Base-by-base conservation (phyloP, 1,140 invertebrate species). In the Brachionus sp. region DNA sequence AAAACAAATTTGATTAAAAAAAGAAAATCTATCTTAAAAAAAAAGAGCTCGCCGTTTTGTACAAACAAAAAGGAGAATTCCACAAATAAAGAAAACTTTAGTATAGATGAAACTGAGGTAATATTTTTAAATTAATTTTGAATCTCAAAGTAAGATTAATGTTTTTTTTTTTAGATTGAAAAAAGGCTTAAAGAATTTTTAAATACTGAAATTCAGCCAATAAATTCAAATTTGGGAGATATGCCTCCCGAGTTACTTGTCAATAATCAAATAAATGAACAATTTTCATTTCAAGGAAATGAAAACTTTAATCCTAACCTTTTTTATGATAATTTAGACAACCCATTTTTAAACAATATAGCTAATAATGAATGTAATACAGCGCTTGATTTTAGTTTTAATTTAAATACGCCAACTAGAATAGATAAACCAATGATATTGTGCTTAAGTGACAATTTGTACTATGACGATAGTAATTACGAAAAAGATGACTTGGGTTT, bases 401-500 rank as follows among this genome's bases (percentile, higher is more conserved):
- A 39, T 46, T 29, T 75, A 10, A 75, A 75, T 19, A 75, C 70
- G 25, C 70, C 70, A 25, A 46, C 39, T 46, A 75, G 44, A 46
- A 75, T 75, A 75, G 42, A 75, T 16, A 75, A 75, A 46, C n/a
- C 66, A 70, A 16, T 39, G 9, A 33, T 70, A 12, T 46, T 44
- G 6, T 46, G 19, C n/a, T 19, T 75, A 12, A 75, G 19, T 19
- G 70, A 75, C 29, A 46, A 75, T 75, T 46, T 75, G 25, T 75
- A n/a, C 39, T 75, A 46, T 75, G 70, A 75, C 46, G 70, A 75
- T 19, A 75, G 70, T 46, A 75, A 75, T 50, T 75, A 75, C n/a
- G 70, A 75, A 75, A 46, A 46, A 33, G 70, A 75, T n/a, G 70
- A 75, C 12, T 3, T 75, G 5, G 42, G 70, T 5, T 75, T 75